Evolutionary conservation across 1,140 invertebrate species (phyloP).

Genomic region (Penaeus japonicus): DNA sequence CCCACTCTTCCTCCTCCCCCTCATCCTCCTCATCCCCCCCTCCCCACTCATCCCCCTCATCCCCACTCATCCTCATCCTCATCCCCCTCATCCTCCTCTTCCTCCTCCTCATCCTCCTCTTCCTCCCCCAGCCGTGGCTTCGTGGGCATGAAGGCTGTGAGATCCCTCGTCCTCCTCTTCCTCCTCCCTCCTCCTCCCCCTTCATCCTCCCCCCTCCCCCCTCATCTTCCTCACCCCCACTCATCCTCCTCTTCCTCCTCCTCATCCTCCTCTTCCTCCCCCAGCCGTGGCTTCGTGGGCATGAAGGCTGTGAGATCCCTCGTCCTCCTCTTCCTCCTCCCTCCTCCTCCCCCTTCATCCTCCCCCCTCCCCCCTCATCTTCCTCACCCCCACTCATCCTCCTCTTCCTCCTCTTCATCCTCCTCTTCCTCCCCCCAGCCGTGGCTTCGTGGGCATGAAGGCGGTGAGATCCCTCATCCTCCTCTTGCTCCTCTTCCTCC

Average conservation of each 20-base stretch:
- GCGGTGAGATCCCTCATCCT: constrained; percentile 74
- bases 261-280: neutral
- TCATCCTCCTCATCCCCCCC: too few relatives aligned
- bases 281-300: constrained; percentile 60
- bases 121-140: constrained; percentile 41
- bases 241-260: neutral
- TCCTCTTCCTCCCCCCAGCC: constrained; percentile 9
- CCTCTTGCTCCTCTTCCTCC: constrained; percentile 61
- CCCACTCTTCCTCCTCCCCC: too few relatives aligned
- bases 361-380: constrained; percentile 63
- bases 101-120: neutral
- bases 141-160: constrained; percentile 70
- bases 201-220: neutral
- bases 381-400: neutral
- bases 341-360: constrained; percentile 66
- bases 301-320: constrained; percentile 73
- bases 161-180: constrained; percentile 72
- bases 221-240: neutral
- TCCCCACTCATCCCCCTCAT: too few relatives aligned
- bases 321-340: constrained; percentile 67
- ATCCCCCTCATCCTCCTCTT: too few relatives aligned
- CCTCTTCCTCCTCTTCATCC: neutral
- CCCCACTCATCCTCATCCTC: too few relatives aligned
- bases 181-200: neutral
- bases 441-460: constrained; percentile 65